phyloP scores from a whole-genome alignment of 53 echinoderm and acorn worm genomes.

The Astropecten irregularis region DNA sequence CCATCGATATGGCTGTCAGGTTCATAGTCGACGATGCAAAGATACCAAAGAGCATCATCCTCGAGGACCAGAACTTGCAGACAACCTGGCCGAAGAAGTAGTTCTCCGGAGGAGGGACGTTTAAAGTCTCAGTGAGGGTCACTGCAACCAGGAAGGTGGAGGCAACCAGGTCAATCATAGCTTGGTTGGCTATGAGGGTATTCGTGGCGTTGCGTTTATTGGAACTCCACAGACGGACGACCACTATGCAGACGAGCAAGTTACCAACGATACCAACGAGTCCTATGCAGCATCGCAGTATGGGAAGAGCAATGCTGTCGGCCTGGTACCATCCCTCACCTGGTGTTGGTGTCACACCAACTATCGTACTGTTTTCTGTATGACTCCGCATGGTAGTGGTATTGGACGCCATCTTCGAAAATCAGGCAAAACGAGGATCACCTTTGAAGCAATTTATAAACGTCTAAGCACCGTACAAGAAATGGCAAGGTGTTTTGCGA shows the following conservation, averaged over 20 bases:
- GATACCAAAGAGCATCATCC: constrained; percentile 54
- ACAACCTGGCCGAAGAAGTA: constrained; percentile 43
- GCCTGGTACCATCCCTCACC: constrained; percentile 2
- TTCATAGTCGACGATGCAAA: constrained; percentile 84
- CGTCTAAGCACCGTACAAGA: neutral
- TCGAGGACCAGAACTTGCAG: constrained; percentile 77
- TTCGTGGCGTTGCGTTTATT: constrained; percentile 70
- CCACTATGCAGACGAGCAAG: constrained; percentile 63
- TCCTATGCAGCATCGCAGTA: constrained; percentile 39
- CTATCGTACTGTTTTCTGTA: neutral
- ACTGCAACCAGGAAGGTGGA: constrained; percentile 62
- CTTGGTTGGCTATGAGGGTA: constrained; percentile 79
- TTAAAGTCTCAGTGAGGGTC: constrained; percentile 40
- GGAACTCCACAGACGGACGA: constrained; percentile 55
- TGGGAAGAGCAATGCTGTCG: neutral
- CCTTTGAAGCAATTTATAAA: neutral
- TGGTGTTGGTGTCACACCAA: neutral
- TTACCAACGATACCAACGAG: constrained; percentile 63
- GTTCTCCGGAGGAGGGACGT: constrained; percentile 8
- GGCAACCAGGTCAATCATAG: constrained; percentile 67
- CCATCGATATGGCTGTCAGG: constrained; percentile 73
- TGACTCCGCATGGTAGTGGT: neutral
- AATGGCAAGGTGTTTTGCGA: neutral
- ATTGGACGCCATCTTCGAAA: neutral
- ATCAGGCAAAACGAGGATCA: neutral